A percentile compares a stretch with the other conserved stretches of the same genome.
Conservation (phyloP, 2,888 invertebrate species). For the Trichopoda pennipes region DNA sequence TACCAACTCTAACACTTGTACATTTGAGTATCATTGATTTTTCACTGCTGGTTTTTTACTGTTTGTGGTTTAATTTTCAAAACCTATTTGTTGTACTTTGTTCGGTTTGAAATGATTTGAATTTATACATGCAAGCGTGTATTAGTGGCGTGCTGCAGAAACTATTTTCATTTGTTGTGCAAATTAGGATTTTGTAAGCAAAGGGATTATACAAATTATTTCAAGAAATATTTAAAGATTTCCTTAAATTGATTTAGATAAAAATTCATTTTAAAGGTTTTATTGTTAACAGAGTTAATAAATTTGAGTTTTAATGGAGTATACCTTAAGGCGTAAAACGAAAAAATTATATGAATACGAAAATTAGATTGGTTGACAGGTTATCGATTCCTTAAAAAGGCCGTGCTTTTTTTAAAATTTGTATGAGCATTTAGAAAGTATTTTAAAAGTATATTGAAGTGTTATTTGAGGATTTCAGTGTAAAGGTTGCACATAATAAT, state of each 20-base stretch:
- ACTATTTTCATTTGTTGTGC: conserved; percentile 46
- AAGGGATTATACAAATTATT: conserved; percentile 3
- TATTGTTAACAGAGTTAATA: too few species aligned
- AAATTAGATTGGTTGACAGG: too few species aligned
- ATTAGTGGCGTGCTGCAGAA: conserved; percentile 25
- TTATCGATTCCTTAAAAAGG: too few species aligned
- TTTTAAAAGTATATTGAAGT: too few species aligned
- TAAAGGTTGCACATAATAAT: too few species aligned
- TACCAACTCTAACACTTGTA: conserved; percentile 16
- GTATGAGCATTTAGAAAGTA: too few species aligned
- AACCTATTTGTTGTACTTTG: conserved; percentile 56
- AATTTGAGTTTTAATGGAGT: too few species aligned
- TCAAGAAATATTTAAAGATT: not conserved
- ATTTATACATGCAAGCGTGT: conserved; percentile 40
- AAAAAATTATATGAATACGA: too few species aligned
- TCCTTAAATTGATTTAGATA: not conserved
- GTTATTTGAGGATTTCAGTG: too few species aligned
- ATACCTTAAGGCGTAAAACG: too few species aligned
- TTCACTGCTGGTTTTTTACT: not conserved
- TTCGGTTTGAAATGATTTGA: conserved; percentile 46
- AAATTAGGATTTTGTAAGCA: conserved; percentile 44
- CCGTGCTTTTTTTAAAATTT: too few species aligned
- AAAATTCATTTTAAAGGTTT: too few species aligned
- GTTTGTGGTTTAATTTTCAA: conserved; percentile 40
- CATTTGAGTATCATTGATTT: conserved; percentile 1